phyloP scores from a whole-genome alignment of 2,888 invertebrate species.

The Heteromyza rotundicornis region DNA sequence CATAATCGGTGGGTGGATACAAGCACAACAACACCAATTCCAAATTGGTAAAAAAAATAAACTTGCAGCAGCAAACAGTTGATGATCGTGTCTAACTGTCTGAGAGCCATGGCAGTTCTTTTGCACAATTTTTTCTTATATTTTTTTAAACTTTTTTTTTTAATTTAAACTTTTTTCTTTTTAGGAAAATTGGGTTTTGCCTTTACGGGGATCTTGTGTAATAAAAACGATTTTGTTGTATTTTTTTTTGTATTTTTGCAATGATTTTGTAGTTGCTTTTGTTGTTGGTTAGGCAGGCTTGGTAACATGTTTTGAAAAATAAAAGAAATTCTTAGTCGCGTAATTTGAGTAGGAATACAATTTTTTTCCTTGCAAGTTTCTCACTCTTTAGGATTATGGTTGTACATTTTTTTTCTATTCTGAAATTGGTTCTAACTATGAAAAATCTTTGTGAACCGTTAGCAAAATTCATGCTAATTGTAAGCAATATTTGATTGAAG shows the following conservation, averaged over 20 bases:
- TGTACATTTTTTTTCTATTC: conserved; percentile 3
- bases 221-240: conserved; percentile 7
- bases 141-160: background rate
- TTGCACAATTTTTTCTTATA: background rate
- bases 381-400: too few species aligned
- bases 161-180: background rate
- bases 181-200: conserved; percentile 3
- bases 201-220: background rate
- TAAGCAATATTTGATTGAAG: conserved; percentile 22
- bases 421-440: background rate
- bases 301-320: background rate
- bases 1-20: conserved; percentile 42
- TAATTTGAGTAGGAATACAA: conserved; percentile 8
- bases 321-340: conserved; percentile 5
- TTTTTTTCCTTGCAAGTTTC: too few species aligned
- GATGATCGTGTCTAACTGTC: conserved; percentile 8
- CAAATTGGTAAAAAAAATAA: background rate
- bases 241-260: background rate
- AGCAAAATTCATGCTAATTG: conserved; percentile 28
- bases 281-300: background rate
- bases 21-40: conserved; percentile 30
- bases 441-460: conserved; percentile 17
- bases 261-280: background rate
- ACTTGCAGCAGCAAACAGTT: background rate
- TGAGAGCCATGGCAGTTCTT: background rate